Percentiles rank a stretch among this genome's conserved stretches.
phyloP scores from a whole-genome alignment of 2,113 vertebrate genomes.

The Catharus bicknelli region DNA sequence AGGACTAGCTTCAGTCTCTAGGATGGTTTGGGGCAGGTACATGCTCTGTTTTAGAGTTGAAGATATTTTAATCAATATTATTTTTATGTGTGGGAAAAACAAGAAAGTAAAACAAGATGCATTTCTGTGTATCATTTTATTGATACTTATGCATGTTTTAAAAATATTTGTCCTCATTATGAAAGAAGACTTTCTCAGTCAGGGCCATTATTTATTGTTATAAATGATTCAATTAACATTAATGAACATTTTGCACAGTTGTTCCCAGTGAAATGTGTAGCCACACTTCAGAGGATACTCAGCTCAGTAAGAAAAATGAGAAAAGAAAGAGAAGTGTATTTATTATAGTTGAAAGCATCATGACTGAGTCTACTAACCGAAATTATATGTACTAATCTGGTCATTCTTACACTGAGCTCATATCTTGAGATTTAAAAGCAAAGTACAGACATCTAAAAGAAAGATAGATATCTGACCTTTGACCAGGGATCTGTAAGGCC shows the following conservation, averaged over 20 bases:
- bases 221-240: background rate
- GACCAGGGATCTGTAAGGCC: background rate
- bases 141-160: background rate
- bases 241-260: background rate
- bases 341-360: background rate
- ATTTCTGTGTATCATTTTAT: background rate
- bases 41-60: background rate
- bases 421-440: background rate
- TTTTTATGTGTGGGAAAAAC: background rate
- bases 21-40: background rate
- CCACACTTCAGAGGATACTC: background rate
- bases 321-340: background rate
- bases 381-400: background rate
- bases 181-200: background rate
- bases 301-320: background rate
- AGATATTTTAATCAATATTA: background rate
- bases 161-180: background rate
- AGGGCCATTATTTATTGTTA: background rate
- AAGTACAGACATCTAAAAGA: background rate
- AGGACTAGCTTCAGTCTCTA: background rate
- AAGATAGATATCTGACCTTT: background rate
- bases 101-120: background rate
- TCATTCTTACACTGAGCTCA: background rate
- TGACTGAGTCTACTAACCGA: background rate
- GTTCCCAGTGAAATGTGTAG: background rate